A percentile compares a stretch with the other conserved stretches of the same genome.
Evolutionary conservation across 2,797 vertebrate genomes (phyloP).

Genomic region (Calcarius lapponicus): DNA sequence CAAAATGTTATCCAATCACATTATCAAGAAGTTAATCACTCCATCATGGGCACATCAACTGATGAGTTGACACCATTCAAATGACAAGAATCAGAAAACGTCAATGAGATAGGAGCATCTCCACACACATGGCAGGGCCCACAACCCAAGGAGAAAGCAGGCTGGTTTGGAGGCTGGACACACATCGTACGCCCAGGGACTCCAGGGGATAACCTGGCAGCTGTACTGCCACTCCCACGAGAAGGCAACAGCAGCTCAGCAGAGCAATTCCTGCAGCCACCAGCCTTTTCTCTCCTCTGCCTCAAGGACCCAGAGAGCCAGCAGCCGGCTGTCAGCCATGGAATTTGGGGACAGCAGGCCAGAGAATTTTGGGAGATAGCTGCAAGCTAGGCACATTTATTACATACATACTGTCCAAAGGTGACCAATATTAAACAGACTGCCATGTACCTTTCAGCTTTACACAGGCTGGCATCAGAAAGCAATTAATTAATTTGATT

Average conservation of each 20-base stretch:
- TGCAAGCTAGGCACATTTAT: background rate
- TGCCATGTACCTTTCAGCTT: background rate
- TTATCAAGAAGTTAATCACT: background rate
- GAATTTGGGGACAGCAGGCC: background rate
- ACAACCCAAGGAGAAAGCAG: background rate
- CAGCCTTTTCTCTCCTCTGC: background rate
- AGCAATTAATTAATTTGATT: background rate
- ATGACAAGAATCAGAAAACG: background rate
- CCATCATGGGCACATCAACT: background rate
- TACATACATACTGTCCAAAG: background rate
- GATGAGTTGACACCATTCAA: background rate
- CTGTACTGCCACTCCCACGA: background rate
- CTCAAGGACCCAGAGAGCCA: background rate
- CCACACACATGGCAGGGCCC: background rate
- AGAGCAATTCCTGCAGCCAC: background rate
- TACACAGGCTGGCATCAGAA: background rate
- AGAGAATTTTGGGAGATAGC: background rate
- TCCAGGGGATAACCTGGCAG: background rate
- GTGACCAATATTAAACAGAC: background rate
- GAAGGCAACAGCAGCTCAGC: background rate
- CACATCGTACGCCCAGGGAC: accelerated
- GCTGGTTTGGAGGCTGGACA: background rate
- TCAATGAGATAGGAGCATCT: background rate
- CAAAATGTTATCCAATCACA: background rate
- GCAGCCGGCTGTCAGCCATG: background rate